phyloP scores from a whole-genome alignment of 2,888 invertebrate genomes.

The Lasioglossum leucozonium region DNA sequence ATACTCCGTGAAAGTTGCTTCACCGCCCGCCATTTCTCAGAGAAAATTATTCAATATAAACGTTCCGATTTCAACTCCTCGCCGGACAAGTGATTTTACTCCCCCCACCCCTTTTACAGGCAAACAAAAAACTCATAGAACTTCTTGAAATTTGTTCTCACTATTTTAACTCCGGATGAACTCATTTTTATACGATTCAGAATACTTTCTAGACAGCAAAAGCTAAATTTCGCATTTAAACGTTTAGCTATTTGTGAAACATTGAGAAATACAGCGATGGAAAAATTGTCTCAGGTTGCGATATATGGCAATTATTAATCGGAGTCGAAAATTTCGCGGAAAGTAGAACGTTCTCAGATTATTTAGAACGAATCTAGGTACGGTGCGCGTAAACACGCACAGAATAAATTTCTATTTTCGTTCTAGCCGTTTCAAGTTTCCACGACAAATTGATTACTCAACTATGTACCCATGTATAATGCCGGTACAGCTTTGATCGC shows the following conservation, averaged over 20 bases:
- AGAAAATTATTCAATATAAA: not conserved
- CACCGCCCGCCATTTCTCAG: not conserved
- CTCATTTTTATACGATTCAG: not conserved
- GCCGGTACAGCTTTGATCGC: constrained; percentile 52
- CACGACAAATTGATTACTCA: constrained; percentile 39
- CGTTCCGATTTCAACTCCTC: not conserved
- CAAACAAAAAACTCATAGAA: not conserved
- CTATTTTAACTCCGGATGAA: not conserved
- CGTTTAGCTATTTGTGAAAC: not conserved
- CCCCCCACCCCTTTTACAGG: not conserved
- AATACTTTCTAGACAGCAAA: not conserved
- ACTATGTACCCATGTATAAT: constrained; percentile 21
- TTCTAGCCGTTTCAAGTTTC: not conserved
- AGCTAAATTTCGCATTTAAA: too few relatives aligned
- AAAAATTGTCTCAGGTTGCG: not conserved
- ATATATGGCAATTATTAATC: not conserved
- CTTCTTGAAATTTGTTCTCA: not conserved
- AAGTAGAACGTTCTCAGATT: not conserved
- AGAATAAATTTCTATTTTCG: not conserved
- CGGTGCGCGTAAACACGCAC: not conserved
- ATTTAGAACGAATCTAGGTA: not conserved
- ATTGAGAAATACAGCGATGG: not conserved
- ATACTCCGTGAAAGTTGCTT: not conserved
- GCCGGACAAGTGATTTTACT: not conserved
- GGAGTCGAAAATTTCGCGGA: not conserved